Evolutionary conservation across 2,113 vertebrate species (phyloP), one percentile per base, ranked within the genome.

Genomic region (Mystacornis crossleyi): DNA sequence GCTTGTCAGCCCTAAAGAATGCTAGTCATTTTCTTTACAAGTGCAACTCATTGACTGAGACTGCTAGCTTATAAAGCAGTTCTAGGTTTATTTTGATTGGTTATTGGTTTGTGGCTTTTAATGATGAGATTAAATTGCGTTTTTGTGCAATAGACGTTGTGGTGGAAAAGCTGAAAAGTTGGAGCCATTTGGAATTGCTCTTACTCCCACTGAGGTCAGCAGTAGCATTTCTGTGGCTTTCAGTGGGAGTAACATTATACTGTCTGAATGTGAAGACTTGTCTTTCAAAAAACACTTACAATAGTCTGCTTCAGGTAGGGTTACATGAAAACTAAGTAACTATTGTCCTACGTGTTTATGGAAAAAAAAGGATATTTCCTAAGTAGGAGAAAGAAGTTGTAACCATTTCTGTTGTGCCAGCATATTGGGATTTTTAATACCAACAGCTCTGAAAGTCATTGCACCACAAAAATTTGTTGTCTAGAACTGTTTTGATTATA

Each of bases 171-270:
- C n/a, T 77, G 61, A 25, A 18, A 80, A 50, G 50, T 0, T 91
- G 90, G 62, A 87, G 45, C 13, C 5, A 0, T 75, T 95, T 91
- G 57, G 48, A 69, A 12, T 34, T 69, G 43, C 50, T 75, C 12
- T 66, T 64, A 40, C 61, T 91, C 89, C 81, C 81, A 72, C 94
- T 72, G 87, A 86, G 92, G 81, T 90, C 93, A 94, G 81, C 71
- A 66, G 67, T 19, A 89, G 81, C 73, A 91, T 93, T 96, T 89
- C 78, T 95, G 89, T 96, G 93, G 87, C 87, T 96, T 90, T 90
- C 54, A 82, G 93, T 86, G 87, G 87, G 74, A 90, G 89, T 84
- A 95, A 75, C 0, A 0, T 81, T 92, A 57, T 6, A 18, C 77
- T 43, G 29, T 40, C n/a, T 89, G 70, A 91, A 81, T 65, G 48